These are phyloP conservation scores for Dysidea cf. avara DNA, from an alignment of 37 sponge, comb jelly and placozoan species.

Conservation along the genomic window DNA sequence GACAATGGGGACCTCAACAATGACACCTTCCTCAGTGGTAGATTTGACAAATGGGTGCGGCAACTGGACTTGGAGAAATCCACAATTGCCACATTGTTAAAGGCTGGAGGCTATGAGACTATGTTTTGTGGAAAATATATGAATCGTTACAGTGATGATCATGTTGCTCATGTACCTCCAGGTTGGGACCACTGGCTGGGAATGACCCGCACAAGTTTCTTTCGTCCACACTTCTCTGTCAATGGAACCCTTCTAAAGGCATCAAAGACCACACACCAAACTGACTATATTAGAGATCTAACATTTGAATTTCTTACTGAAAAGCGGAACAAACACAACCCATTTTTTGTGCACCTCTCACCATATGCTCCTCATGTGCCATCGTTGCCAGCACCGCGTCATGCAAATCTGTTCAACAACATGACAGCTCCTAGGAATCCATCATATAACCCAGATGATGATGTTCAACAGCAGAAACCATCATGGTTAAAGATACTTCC, in stretches of 20 bases:
- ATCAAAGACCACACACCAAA: conserved; percentile 46
- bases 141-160: conserved; percentile 53
- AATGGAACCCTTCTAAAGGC: conserved; percentile 49
- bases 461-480: conserved; percentile 60
- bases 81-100: conserved; percentile 47
- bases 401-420: conserved; percentile 53
- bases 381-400: conserved; percentile 55
- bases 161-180: conserved; percentile 51
- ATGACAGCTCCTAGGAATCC: conserved; percentile 52
- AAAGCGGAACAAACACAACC: conserved; percentile 37
- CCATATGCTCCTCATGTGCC: conserved; percentile 82
- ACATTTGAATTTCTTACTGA: neutral
- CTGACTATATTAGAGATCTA: conserved; percentile 57
- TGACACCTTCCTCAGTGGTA: conserved; percentile 57
- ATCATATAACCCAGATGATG: conserved; percentile 61
- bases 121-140: conserved; percentile 63
- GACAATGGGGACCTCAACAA: conserved; percentile 82
- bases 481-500: conserved; percentile 66
- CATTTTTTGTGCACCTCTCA: conserved; percentile 69
- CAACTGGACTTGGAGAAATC: conserved; percentile 23
- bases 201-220: conserved; percentile 67
- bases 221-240: conserved; percentile 58
- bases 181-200: conserved; percentile 77
- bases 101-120: conserved; percentile 68
- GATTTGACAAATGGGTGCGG: conserved; percentile 42